Conservation (phyloP, 2,888 invertebrate species). For the Tachina fera region DNA sequence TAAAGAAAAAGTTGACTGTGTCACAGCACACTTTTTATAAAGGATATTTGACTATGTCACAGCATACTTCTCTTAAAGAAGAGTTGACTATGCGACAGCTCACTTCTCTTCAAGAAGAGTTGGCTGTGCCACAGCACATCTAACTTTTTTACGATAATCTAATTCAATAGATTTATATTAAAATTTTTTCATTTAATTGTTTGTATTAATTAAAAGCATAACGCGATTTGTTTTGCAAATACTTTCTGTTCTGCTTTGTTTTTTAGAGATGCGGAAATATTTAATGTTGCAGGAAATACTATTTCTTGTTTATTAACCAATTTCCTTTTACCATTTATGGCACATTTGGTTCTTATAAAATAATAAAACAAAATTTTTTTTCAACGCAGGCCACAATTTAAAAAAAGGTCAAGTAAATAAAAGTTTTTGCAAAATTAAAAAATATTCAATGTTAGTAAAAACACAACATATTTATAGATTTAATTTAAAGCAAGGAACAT, state of each 20-base stretch:
- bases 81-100: no score
- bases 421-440: no score
- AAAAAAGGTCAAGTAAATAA: no score
- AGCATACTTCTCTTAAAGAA: no score
- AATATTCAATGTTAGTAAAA: no score
- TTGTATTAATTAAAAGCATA: not conserved
- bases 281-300: slow-evolving; percentile 27
- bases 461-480: not conserved
- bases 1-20: no score
- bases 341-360: not conserved
- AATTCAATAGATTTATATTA: no score
- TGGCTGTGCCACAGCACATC: no score
- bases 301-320: slow-evolving; percentile 8
- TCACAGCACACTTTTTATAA: no score
- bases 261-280: slow-evolving; percentile 29
- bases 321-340: slow-evolving; percentile 37
- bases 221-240: not conserved
- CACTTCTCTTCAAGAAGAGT: no score
- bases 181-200: not conserved
- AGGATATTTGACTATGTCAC: no score
- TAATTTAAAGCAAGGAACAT: not conserved
- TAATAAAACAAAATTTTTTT: not conserved
- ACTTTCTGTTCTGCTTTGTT: slow-evolving; percentile 3
- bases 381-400: not conserved
- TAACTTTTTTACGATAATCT: no score